A percentile compares a stretch with the other conserved stretches of the same genome.
Evolutionary conservation across 2,113 vertebrate genomes (phyloP).

Genomic region (Rhineura floridana): DNA sequence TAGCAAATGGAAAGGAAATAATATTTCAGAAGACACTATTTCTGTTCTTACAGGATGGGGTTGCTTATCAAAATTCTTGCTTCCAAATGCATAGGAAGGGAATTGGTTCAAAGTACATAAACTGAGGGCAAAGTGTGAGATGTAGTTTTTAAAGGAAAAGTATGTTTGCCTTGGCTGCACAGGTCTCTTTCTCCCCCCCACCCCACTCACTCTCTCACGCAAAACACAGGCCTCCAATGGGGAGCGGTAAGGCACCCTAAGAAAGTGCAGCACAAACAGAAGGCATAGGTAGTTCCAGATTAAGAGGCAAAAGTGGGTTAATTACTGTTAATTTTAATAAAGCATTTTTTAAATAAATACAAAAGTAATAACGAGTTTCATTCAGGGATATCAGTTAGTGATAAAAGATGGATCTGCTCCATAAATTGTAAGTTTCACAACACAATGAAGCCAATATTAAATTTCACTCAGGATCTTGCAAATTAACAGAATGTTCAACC

Average conservation of each 20-base stretch:
- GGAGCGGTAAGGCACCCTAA: neutral
- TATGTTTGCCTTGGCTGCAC: too few relatives aligned
- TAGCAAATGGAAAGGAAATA: neutral
- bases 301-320: neutral
- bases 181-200: too few relatives aligned
- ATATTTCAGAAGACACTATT: neutral
- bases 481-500: neutral
- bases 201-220: neutral
- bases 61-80: neutral
- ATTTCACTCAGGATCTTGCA: neutral
- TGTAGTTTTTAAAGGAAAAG: neutral
- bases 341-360: constrained; percentile 6
- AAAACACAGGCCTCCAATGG: too few relatives aligned
- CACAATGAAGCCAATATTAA: neutral
- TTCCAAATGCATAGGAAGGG: neutral
- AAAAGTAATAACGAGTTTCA: neutral
- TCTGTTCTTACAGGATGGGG: neutral
- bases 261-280: neutral
- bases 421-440: neutral
- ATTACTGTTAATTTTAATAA: neutral
- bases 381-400: neutral
- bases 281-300: neutral
- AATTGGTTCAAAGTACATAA: neutral
- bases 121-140: neutral
- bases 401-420: neutral